Percentiles rank a stretch among this genome's conserved stretches.
Conservation (phyloP, 2,797 vertebrate genomes). For the Pipistrellus pygmaeus region DNA sequence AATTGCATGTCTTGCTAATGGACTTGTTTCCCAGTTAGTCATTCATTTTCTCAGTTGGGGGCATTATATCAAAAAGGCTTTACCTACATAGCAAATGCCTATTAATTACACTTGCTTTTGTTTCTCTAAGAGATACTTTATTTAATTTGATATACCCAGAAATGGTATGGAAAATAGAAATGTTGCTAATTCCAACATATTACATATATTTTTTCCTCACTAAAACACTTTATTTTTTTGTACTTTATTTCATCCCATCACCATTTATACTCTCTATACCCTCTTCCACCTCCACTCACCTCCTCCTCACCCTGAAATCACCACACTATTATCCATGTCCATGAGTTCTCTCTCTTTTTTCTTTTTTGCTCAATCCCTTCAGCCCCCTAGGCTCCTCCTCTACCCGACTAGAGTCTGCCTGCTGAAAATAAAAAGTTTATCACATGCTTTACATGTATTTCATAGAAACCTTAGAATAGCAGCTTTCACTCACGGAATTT, state of each 20-base stretch:
- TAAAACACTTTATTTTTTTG: too few species aligned
- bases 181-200: background rate
- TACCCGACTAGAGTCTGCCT: too few species aligned
- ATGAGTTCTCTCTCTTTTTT: too few species aligned
- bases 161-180: background rate
- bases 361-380: too few species aligned
- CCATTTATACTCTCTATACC: too few species aligned
- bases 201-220: background rate
- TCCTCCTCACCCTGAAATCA: too few species aligned
- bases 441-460: background rate
- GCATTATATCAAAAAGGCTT: background rate
- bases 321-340: too few species aligned
- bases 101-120: background rate
- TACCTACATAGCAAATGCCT: background rate
- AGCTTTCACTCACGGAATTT: background rate
- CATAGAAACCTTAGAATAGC: background rate
- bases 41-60: background rate
- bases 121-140: background rate
- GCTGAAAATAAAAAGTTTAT: background rate
- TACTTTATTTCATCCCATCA: too few species aligned
- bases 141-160: background rate
- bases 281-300: too few species aligned
- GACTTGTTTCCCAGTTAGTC: background rate
- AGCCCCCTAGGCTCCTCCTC: too few species aligned
- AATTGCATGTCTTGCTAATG: background rate